Evolutionary conservation across 2,113 vertebrate species (phyloP).

Genomic region (Pongo pygmaeus): DNA sequence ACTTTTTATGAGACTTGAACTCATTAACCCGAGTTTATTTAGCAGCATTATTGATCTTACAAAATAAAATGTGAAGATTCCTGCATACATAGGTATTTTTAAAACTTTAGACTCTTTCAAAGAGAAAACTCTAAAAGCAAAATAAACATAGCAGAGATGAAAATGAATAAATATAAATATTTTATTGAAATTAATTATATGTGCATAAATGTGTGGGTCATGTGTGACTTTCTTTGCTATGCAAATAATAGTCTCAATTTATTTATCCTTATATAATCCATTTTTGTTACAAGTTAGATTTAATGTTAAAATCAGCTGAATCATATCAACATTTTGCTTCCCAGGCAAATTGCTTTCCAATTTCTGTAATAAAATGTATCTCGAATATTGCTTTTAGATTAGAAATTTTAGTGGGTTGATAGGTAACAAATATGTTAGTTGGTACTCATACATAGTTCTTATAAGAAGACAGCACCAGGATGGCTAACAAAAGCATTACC

Average conservation of each 20-base stretch:
- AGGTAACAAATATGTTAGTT: conserved; percentile 49
- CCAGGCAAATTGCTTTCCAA: conserved; percentile 56
- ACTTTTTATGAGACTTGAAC: not conserved
- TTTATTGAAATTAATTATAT: not conserved
- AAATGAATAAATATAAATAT: not conserved
- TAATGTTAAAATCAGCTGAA: conserved; percentile 65
- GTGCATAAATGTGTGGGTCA: not conserved
- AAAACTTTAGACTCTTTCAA: conserved; percentile 17
- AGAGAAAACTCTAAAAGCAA: conserved; percentile 29
- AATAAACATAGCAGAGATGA: not conserved
- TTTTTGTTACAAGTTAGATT: conserved; percentile 68
- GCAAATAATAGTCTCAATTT: conserved; percentile 42
- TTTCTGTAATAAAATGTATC: conserved; percentile 53
- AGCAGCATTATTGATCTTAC: not conserved
- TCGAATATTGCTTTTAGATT: conserved; percentile 63
- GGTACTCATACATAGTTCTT: not conserved
- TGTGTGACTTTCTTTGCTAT: not conserved
- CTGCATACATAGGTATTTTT: not conserved
- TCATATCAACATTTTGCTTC: conserved; percentile 60
- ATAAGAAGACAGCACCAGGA: conserved; percentile 15
- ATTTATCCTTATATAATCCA: conserved; percentile 65
- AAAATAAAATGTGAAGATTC: not conserved
- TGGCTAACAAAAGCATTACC: conserved; percentile 54
- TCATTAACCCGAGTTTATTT: not conserved
- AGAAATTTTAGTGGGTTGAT: conserved; percentile 56